Percentiles rank a stretch among this genome's conserved stretches.
These are phyloP conservation scores for Luffia ferchaultella DNA, from an alignment of 2,888 invertebrate genomes.

Conservation along the genomic window DNA sequence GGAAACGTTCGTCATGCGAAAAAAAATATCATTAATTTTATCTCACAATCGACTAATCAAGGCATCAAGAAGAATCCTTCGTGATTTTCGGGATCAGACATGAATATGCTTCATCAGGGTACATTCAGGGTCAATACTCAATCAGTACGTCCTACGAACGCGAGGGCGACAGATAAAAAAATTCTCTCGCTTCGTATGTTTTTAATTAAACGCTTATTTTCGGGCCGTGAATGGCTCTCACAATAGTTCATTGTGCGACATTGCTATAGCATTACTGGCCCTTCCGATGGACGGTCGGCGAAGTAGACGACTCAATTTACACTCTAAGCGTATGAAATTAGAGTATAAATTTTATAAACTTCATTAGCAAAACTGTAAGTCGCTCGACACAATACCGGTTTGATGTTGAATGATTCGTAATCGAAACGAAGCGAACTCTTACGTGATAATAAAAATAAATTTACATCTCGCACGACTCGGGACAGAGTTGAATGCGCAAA, in stretches of 20 bases:
- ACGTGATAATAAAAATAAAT: background rate
- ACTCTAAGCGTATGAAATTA: too few species aligned
- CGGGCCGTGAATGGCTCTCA: slow-evolving; percentile 29
- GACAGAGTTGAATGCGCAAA: background rate
- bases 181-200: slow-evolving; percentile 20
- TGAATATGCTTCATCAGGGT: slow-evolving; percentile 32
- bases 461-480: background rate
- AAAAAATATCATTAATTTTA: background rate
- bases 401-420: background rate
- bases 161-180: slow-evolving; percentile 16
- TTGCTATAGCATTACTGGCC: slow-evolving; percentile 27
- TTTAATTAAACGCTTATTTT: slow-evolving; percentile 38
- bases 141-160: slow-evolving; percentile 7
- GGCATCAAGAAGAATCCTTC: slow-evolving; percentile 22
- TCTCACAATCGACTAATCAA: slow-evolving; percentile 28
- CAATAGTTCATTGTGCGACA: slow-evolving; percentile 35
- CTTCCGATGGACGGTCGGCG: slow-evolving; percentile 17
- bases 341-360: too few species aligned
- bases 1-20: background rate
- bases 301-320: too few species aligned
- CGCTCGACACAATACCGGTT: background rate
- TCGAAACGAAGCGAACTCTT: background rate
- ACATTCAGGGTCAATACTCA: slow-evolving; percentile 22
- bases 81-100: slow-evolving; percentile 18
- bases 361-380: too few species aligned